Evolutionary conservation across 2,797 vertebrate genomes (phyloP).

Genomic region (Myotis myotis): DNA sequence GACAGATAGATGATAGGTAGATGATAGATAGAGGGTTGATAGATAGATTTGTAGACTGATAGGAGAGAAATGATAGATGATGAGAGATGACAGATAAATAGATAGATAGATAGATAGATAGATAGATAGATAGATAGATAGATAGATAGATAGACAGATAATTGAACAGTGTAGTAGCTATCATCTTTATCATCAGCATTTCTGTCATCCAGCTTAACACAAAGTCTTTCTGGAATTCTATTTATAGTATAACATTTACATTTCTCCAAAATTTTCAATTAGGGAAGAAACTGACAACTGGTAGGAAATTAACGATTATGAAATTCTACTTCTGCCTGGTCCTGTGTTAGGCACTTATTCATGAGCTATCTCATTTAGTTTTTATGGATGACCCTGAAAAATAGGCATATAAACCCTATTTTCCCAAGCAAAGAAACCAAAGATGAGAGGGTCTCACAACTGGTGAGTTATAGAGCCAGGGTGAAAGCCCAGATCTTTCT

Average conservation of each 20-base stretch:
- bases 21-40: neutral
- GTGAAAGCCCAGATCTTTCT: neutral
- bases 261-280: neutral
- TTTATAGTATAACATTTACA: neutral
- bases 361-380: neutral
- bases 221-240: conserved; percentile 8
- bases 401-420: neutral
- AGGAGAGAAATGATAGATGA: neutral
- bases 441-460: neutral
- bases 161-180: neutral
- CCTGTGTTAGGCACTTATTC: neutral
- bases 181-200: neutral
- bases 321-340: neutral
- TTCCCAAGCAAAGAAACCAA: neutral
- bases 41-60: neutral
- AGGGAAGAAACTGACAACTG: neutral
- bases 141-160: neutral
- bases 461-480: neutral
- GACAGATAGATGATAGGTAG: neutral
- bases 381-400: neutral
- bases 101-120: neutral
- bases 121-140: too few relatives aligned
- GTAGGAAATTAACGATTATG: neutral
- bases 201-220: neutral
- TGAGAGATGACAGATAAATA: neutral